Evolutionary conservation across 2,113 vertebrate genomes (phyloP), one percentile per base, ranked within the genome.

Genomic region (Oncorhynchus keta): DNA sequence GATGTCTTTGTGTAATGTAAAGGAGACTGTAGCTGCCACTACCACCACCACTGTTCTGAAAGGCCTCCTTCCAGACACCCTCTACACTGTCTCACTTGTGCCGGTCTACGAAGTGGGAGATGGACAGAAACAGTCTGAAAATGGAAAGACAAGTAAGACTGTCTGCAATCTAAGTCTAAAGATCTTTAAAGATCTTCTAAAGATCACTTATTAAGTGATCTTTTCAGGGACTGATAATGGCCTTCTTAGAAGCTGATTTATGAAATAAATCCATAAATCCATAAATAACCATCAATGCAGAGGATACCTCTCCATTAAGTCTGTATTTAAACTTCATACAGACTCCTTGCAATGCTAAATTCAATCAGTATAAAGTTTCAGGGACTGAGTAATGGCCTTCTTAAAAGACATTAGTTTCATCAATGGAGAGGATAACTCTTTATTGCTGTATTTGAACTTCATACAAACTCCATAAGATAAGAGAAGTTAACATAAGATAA

Each of bases 71-170:
- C 87, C 95, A 0, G 95, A 96, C 59, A 96, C 95, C 0, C 81
- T 89, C 5, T 96, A 97, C 75, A 92, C 93, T 0, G 65, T 96
- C 11, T 94, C 95, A 0, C 93, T 97, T 59, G 89, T 96, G 77
- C 95, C 96, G 16, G 93, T 93, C 72, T 97, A 95, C 72, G 49
- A 91, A 1, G 95, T 95, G 64, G 94, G 95, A 0, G 95, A 96
- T 51, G 96, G 95, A 6, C 94, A 93, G 20, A 92, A 94, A 59
- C 91, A 87, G 24, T 94, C 95, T 62, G 95, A 94, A 68, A 95
- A 89, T 20, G 95, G 92, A 82, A 95, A 85, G 80, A 97, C 95
- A 30, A 89, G 95, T 97, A 87, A 71, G 69, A 26, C 45, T 71
- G 69, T 22, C 69, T 71, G 45, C 16, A 14, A 14, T n/a, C 66